Evolutionary conservation across 2,888 invertebrate species (phyloP).

Genomic region (Melikaiella ostensackeni): DNA sequence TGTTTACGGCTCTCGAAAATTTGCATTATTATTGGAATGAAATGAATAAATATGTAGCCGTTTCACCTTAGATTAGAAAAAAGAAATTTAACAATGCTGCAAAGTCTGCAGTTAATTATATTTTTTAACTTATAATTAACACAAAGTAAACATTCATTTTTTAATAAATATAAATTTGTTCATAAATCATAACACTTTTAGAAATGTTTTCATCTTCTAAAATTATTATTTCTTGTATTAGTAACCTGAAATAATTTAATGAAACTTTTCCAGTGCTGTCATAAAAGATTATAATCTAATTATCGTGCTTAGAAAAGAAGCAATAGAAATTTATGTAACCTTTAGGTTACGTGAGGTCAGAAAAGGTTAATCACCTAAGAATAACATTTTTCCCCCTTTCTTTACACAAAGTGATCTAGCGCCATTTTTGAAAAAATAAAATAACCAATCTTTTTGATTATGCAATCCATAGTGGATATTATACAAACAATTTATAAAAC

Average conservation of each 20-base stretch:
- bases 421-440: slow-evolving; percentile 9
- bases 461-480: neutral
- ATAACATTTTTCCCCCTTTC: slow-evolving; percentile 31
- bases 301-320: slow-evolving; percentile 28
- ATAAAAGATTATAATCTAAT: slow-evolving; percentile 36
- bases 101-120: neutral
- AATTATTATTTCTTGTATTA: neutral
- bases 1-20: neutral
- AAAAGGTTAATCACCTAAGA: slow-evolving; percentile 22
- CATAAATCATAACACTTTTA: neutral
- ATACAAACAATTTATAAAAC: neutral
- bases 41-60: neutral
- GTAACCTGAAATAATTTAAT: slow-evolving; percentile 4
- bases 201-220: neutral
- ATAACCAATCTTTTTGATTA: slow-evolving; percentile 1
- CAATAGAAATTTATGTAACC: slow-evolving; percentile 35
- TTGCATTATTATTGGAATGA: neutral
- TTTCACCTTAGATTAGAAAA: neutral
- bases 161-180: neutral
- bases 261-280: slow-evolving; percentile 28
- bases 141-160: neutral
- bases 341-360: slow-evolving; percentile 23
- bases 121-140: neutral
- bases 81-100: neutral
- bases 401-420: slow-evolving; percentile 5